Evolutionary conservation across 2,797 vertebrate genomes (phyloP).

Genomic region (Lemur catta): DNA sequence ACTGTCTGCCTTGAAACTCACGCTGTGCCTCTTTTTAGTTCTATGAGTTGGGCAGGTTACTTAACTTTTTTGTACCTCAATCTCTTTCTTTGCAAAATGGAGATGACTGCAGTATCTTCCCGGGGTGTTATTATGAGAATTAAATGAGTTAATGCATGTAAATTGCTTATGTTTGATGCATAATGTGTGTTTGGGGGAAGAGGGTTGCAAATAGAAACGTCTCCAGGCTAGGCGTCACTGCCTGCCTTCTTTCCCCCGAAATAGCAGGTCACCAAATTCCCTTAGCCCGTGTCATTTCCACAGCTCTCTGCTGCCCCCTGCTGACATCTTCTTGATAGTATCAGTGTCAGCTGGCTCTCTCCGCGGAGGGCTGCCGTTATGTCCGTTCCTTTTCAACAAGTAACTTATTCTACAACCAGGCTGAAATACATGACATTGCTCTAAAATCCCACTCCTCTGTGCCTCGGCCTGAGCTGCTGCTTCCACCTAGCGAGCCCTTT

Average conservation of each 20-base stretch:
- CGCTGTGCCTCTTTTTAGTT: neutral
- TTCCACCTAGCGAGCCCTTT: neutral
- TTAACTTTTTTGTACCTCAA: neutral
- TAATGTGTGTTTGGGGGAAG: neutral
- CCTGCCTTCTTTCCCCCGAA: neutral
- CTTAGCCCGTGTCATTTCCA: neutral
- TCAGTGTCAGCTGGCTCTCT: neutral
- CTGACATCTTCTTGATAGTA: neutral
- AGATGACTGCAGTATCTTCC: neutral
- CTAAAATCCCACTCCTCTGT: neutral
- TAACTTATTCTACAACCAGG: neutral
- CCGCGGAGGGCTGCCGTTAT: too few species aligned
- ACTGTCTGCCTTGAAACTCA: neutral
- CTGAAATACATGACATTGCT: neutral
- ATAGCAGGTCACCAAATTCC: neutral
- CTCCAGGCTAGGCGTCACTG: neutral
- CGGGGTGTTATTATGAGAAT: neutral
- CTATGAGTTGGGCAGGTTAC: neutral
- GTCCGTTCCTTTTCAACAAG: neutral
- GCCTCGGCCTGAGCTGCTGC: neutral
- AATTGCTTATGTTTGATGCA: neutral
- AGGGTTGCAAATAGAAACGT: neutral
- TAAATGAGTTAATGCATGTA: neutral
- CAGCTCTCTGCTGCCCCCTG: constrained; percentile 74
- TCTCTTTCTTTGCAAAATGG: neutral